Percentiles rank a stretch among this genome's conserved stretches.
phyloP scores from a whole-genome alignment of 2,888 invertebrate genomes.

The Villa cingulata region DNA sequence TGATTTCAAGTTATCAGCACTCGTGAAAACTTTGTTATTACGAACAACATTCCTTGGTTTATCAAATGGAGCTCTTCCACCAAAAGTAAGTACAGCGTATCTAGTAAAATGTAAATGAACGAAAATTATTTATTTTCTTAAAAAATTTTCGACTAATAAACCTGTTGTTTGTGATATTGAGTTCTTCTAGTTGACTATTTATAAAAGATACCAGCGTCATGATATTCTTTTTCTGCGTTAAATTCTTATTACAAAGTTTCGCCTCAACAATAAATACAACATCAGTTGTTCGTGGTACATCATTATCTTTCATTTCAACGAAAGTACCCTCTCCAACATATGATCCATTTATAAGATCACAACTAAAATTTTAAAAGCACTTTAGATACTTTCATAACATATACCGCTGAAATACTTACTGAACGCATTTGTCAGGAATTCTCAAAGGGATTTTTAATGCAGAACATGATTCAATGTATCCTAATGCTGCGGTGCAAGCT shows the following conservation, averaged over 20 bases:
- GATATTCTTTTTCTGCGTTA: conserved; percentile 52
- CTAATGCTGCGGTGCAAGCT: conserved; percentile 64
- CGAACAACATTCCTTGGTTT: conserved; percentile 59
- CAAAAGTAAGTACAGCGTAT: conserved; percentile 71
- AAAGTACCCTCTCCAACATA: conserved; percentile 63
- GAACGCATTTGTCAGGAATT: conserved; percentile 67
- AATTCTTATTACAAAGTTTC: conserved; percentile 62
- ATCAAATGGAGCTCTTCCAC: conserved; percentile 60
- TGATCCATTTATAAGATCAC: conserved; percentile 53
- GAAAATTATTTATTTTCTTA: neutral
- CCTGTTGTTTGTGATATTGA: conserved; percentile 55
- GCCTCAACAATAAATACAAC: conserved; percentile 83
- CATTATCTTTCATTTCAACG: conserved; percentile 44
- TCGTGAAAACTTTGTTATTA: conserved; percentile 54
- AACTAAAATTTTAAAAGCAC: conserved; percentile 38
- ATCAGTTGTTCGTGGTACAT: conserved; percentile 59
- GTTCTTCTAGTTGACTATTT: conserved; percentile 52
- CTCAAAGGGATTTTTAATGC: conserved; percentile 60
- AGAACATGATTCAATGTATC: conserved; percentile 68
- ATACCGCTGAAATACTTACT: conserved; percentile 52
- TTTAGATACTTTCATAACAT: neutral
- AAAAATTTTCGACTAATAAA: conserved; percentile 21
- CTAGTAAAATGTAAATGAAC: too few species aligned
- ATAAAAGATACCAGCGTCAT: conserved; percentile 52
- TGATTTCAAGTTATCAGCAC: conserved; percentile 42